Base-by-base conservation (phyloP, 2,888 invertebrate genomes). In the Chouioia cunea region DNA sequence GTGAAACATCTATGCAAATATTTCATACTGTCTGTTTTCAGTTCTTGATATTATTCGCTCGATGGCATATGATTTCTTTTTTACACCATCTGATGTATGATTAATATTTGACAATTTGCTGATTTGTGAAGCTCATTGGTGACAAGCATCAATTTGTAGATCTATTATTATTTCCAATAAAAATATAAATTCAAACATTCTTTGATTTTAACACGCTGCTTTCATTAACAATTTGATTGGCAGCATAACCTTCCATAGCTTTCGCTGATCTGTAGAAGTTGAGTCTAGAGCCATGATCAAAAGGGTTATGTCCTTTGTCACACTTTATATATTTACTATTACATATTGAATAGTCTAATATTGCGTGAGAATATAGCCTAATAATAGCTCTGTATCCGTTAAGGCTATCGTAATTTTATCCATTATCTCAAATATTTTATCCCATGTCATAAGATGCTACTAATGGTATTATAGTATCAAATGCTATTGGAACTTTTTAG, bases 211-310 rank as follows among this genome's bases (percentile, higher is more conserved):
- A 70, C 60, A 76, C 67, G 0, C 58, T 2, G 59, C 73, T 77
- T 4, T 75, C 27, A 2, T 36, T 62, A 1, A 73, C 65, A 4
- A 77, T 22, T 47, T 76, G 62, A 10, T 52, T 70, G 0, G 76
- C 79, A 16, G 72, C 73, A 71, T 77, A 65, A 43, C 79, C 73
- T 63, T 81, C 77, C 79, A 80, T 80, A 1, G 77, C 77, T 73
- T 80, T 81, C 0, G 78, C 77, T 64, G 74, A 75, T 6, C 77
- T 78, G 6, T 23, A 27, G 53, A 77, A 80, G 70, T 79, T 79
- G 12, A 65, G 14, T 36, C 78, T 64, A 43, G 78, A 79, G 48
- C 75, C 76, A 70, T 79, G 77, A 47, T 77, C 73, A 6, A 57
- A 10, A 23, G 43, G 23, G 3, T 47, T 12, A 53, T 6, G 64